Percentiles rank a stretch among this genome's conserved stretches.
phyloP scores from a whole-genome alignment of 1,140 invertebrate species.

The Harpegnathos saltator region DNA sequence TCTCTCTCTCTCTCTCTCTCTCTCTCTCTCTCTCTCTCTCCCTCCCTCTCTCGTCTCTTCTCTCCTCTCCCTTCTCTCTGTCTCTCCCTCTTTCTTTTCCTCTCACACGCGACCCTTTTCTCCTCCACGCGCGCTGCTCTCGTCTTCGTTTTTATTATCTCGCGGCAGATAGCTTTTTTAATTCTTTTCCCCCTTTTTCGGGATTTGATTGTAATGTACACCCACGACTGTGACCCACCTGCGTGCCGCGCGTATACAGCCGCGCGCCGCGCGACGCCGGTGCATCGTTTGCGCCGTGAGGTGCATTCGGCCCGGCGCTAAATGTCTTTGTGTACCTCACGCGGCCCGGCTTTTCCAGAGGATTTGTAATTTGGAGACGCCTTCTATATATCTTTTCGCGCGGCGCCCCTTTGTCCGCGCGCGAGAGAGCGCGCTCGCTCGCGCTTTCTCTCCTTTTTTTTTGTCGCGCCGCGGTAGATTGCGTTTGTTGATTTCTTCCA shows the following conservation, averaged over 20 bases:
- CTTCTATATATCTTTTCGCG: neutral
- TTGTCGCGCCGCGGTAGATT: slow-evolving; percentile 40
- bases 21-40: slow-evolving; percentile 18
- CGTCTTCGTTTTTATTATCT: slow-evolving; percentile 79
- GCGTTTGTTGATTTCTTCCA: slow-evolving; percentile 59
- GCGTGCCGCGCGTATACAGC: slow-evolving; percentile 32
- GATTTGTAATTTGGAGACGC: slow-evolving; percentile 64
- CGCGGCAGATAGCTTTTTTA: slow-evolving; percentile 82
- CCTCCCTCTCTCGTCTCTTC: slow-evolving; percentile 20
- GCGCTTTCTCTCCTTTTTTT: neutral
- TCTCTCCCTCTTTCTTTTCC: slow-evolving; percentile 9
- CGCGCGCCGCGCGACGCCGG: slow-evolving; percentile 13
- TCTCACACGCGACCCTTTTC: slow-evolving; percentile 41
- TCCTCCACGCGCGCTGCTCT: slow-evolving; percentile 32
- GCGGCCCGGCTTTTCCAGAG: slow-evolving; percentile 56
- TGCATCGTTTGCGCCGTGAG: slow-evolving; percentile 61
- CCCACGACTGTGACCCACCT: slow-evolving; percentile 63
- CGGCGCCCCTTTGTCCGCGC: neutral
- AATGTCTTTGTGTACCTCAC: slow-evolving; percentile 65
- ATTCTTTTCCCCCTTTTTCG: slow-evolving; percentile 81
- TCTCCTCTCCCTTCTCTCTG: slow-evolving; percentile 19
- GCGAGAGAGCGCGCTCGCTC: too few species aligned
- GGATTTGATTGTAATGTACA: slow-evolving; percentile 84
- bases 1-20: slow-evolving; percentile 22
- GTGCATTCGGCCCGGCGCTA: slow-evolving; percentile 29